Evolutionary conservation across 2,888 invertebrate species (phyloP).

Genomic region (Phaonia tiefii): DNA sequence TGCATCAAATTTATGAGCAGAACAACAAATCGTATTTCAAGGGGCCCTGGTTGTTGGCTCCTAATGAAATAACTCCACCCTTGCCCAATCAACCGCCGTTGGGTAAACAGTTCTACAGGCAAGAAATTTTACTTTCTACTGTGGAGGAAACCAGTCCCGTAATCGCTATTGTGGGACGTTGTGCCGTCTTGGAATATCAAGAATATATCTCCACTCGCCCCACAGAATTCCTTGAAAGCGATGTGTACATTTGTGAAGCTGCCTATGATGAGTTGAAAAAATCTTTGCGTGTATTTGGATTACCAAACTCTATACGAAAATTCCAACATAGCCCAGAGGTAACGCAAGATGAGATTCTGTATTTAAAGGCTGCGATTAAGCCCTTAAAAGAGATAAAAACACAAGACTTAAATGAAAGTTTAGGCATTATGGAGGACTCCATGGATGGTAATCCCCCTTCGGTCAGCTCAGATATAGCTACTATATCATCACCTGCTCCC

Average conservation of each 20-base stretch:
- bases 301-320: constrained; percentile 86
- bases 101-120: constrained; percentile 92
- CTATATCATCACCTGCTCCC: constrained; percentile 82
- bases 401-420: constrained; percentile 72
- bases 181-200: constrained; percentile 93
- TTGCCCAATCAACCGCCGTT: constrained; percentile 84
- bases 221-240: constrained; percentile 95
- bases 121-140: constrained; percentile 95
- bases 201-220: constrained; percentile 95
- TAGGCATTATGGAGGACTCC: constrained; percentile 87
- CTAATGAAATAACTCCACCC: constrained; percentile 90
- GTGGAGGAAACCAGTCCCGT: constrained; percentile 95
- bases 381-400: constrained; percentile 81
- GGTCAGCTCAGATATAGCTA: constrained; percentile 89
- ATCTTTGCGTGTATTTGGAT: constrained; percentile 85
- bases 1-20: constrained; percentile 97
- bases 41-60: constrained; percentile 95
- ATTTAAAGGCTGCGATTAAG: constrained; percentile 86
- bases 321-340: constrained; percentile 91
- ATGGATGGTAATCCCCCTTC: constrained; percentile 90
- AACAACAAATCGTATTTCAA: constrained; percentile 95
- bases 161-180: constrained; percentile 94
- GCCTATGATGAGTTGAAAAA: constrained; percentile 94
- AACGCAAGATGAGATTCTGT: constrained; percentile 95
- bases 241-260: constrained; percentile 95